A percentile compares a stretch with the other conserved stretches of the same genome.
phyloP scores from a whole-genome alignment of 2,888 invertebrate genomes.

The Lycia hirtaria region DNA sequence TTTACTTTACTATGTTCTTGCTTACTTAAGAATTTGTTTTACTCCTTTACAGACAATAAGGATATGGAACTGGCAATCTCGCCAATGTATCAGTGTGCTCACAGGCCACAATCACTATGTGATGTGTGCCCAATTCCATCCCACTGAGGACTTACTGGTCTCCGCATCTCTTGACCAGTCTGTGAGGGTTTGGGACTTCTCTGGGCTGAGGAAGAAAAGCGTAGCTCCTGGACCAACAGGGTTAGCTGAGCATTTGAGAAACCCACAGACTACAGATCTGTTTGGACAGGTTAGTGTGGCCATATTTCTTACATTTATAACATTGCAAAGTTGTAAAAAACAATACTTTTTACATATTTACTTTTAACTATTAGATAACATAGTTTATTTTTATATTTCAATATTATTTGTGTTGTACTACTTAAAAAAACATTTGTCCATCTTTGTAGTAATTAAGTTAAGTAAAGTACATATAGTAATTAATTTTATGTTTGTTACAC shows the following conservation, averaged over 20 bases:
- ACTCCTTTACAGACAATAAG: constrained; percentile 91
- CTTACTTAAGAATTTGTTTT: no score
- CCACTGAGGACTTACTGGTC: constrained; percentile 97
- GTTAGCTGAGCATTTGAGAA: constrained; percentile 94
- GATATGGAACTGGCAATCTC: constrained; percentile 99
- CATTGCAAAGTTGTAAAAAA: not conserved
- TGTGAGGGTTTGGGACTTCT: constrained; percentile 99
- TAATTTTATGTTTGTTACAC: not conserved
- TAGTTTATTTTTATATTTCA: not conserved
- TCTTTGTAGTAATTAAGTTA: not conserved
- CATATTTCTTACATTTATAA: not conserved
- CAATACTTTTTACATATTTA: not conserved
- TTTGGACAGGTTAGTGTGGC: constrained; percentile 89
- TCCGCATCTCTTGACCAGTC: constrained; percentile 99
- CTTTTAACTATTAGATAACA: not conserved
- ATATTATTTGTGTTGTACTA: not conserved
- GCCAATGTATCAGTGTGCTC: constrained; percentile 96
- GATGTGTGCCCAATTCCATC: constrained; percentile 99
- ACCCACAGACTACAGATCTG: constrained; percentile 94
- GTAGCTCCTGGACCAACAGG: constrained; percentile 98
- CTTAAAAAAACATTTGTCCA: not conserved
- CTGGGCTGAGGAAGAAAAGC: constrained; percentile 97
- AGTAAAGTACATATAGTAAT: not conserved
- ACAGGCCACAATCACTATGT: constrained; percentile 99
- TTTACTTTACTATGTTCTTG: no score